Percentiles rank a stretch among this genome's conserved stretches.
Conservation (phyloP, 2,888 invertebrate genomes). For the Synergus gifuensis region DNA sequence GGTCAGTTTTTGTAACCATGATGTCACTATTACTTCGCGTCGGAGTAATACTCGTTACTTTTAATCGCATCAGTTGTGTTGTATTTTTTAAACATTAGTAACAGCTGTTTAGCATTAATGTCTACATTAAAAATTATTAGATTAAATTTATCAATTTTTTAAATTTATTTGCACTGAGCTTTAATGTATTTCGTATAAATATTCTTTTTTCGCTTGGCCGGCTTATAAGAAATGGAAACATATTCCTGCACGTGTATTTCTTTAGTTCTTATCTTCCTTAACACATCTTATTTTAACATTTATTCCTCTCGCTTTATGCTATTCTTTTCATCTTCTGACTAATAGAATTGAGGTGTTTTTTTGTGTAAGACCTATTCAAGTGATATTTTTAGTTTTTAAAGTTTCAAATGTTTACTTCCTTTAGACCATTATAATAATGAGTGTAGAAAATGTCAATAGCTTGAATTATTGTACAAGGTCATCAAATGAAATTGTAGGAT, state of each 20-base stretch:
- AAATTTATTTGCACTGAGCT: neutral
- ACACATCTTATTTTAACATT: conserved; percentile 35
- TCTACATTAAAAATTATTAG: too few species aligned
- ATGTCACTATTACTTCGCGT: neutral
- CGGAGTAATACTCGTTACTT: neutral
- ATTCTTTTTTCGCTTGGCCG: neutral
- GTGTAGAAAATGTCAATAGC: too few species aligned
- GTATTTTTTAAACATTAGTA: too few species aligned
- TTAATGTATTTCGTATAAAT: neutral
- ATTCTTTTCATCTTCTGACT: conserved; percentile 3
- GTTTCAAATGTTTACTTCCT: too few species aligned
- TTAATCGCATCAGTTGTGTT: neutral
- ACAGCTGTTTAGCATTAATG: too few species aligned
- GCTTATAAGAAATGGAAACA: conserved; percentile 23
- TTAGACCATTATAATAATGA: too few species aligned
- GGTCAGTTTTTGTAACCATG: neutral
- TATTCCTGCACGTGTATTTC: conserved; percentile 11
- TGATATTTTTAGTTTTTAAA: neutral
- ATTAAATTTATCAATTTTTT: too few species aligned
- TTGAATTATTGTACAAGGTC: too few species aligned
- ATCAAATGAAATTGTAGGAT: too few species aligned
- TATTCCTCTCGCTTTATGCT: conserved; percentile 4
- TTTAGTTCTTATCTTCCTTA: conserved; percentile 11
- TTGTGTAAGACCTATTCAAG: neutral
- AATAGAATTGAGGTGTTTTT: neutral